phyloP scores from a whole-genome alignment of 2,888 invertebrate genomes.

The Drosophila vallismaia region DNA sequence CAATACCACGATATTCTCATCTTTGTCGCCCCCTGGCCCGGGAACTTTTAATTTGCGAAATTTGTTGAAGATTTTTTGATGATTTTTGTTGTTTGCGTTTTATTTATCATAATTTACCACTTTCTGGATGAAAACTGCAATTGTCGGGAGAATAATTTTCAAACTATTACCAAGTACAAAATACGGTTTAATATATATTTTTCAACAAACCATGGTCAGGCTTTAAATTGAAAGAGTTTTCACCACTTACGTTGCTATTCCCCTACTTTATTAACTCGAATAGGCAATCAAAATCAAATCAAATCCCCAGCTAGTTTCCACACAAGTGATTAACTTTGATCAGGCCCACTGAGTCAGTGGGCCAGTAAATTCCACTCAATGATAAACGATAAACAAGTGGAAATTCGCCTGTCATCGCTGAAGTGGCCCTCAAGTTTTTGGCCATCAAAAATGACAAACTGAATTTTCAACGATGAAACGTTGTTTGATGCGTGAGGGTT shows the following conservation, averaged over 20 bases:
- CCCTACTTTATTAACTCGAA: conserved; percentile 34
- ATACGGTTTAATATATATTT: not conserved
- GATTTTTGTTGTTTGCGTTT: conserved; percentile 30
- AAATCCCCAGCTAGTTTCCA: conserved; percentile 41
- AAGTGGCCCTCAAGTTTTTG: conserved; percentile 28
- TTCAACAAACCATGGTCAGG: not conserved
- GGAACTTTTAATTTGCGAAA: conserved; percentile 75
- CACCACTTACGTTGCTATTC: conserved; percentile 2
- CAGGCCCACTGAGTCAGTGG: conserved; percentile 21
- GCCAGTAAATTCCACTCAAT: conserved; percentile 46
- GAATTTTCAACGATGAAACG: conserved; percentile 33
- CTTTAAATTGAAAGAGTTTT: not conserved
- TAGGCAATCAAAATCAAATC: conserved; percentile 39
- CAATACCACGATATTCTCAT: conserved; percentile 14
- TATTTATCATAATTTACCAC: conserved; percentile 2
- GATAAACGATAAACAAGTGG: conserved; percentile 58
- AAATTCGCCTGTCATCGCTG: conserved; percentile 36
- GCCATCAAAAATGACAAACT: conserved; percentile 25
- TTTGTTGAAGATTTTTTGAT: conserved; percentile 65
- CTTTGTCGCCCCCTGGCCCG: conserved; percentile 2
- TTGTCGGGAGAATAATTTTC: conserved; percentile 35
- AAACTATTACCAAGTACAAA: conserved; percentile 2
- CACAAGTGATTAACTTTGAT: conserved; percentile 61
- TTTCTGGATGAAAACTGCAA: conserved; percentile 14
- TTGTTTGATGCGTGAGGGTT: conserved; percentile 57